Conservation (phyloP, 2,113 vertebrate species). For the Ariopsis seemanni region DNA sequence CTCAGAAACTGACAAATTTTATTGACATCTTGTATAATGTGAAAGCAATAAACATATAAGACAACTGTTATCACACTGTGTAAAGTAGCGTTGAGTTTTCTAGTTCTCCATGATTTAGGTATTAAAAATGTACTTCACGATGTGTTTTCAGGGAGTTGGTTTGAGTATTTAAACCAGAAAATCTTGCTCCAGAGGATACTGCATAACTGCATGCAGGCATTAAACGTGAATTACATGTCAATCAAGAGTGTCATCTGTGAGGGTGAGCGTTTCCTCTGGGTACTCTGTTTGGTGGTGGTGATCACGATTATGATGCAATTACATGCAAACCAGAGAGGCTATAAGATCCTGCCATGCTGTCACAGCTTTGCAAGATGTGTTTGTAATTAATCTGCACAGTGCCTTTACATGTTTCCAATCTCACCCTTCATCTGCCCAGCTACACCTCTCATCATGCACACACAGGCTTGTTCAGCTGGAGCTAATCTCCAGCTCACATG, state of each 20-base stretch:
- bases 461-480: neutral
- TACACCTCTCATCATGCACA: neutral
- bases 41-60: neutral
- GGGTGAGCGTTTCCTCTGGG: neutral
- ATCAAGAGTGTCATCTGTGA: no score
- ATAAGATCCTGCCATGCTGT: neutral
- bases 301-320: neutral
- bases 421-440: conserved; percentile 38
- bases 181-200: neutral
- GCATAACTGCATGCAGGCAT: neutral
- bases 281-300: neutral
- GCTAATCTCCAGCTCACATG: conserved; percentile 13
- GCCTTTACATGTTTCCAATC: conserved; percentile 36
- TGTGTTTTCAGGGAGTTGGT: neutral
- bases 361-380: conserved; percentile 10
- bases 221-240: no score
- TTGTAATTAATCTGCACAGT: conserved; percentile 40
- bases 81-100: neutral
- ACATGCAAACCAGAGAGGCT: neutral
- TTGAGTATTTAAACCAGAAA: neutral
- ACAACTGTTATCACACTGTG: neutral
- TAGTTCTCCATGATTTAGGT: neutral
- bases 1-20: neutral
- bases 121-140: neutral
- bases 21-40: neutral